Percentiles rank a stretch among this genome's conserved stretches.
Evolutionary conservation across 1,140 invertebrate genomes (phyloP).

Genomic region (Helicoverpa armigera): DNA sequence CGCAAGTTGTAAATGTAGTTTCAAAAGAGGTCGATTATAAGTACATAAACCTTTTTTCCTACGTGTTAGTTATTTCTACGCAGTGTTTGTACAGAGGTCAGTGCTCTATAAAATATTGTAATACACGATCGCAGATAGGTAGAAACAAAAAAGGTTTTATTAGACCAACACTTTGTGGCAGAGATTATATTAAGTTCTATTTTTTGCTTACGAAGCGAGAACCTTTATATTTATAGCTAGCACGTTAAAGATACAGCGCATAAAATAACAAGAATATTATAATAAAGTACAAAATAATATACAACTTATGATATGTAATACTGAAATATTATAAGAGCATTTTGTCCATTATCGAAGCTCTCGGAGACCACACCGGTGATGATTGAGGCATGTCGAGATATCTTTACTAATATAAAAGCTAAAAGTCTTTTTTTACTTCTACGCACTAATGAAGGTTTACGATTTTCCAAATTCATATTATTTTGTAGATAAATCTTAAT

Average conservation of each 20-base stretch:
- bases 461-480: too few species aligned
- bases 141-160: slow-evolving; percentile 1
- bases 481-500: too few species aligned
- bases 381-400: too few species aligned
- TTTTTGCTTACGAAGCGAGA: not conserved
- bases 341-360: too few species aligned
- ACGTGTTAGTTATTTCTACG: not conserved
- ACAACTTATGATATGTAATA: not conserved
- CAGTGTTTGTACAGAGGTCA: not conserved
- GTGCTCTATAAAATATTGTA: not conserved
- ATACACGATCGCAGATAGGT: not conserved
- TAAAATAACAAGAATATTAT: not conserved
- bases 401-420: too few species aligned
- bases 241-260: not conserved
- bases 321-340: too few species aligned
- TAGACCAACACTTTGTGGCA: not conserved
- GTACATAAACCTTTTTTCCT: not conserved
- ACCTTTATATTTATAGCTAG: not conserved
- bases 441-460: too few species aligned
- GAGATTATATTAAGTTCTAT: slow-evolving; percentile 2
- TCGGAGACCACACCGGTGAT: too few species aligned
- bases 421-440: too few species aligned
- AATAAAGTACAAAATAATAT: too few species aligned
- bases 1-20: not conserved
- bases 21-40: not conserved